Base-by-base conservation (phyloP, 2,797 vertebrate species). In the Squalus acanthias region DNA sequence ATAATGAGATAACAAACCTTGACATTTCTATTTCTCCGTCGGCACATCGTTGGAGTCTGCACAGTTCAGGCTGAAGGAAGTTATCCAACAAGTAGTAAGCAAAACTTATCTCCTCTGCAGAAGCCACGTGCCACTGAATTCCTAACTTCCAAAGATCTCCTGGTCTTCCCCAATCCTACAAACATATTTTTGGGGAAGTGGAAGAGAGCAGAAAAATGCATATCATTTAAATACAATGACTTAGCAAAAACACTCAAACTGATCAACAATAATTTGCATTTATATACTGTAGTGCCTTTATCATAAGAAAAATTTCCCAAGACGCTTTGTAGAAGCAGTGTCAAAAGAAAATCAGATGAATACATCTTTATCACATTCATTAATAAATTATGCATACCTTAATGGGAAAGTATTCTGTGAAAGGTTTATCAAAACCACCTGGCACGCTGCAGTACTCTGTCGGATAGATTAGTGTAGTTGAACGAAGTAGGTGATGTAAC, bases 381-480 rank as follows among this genome's bases (percentile, higher is more conserved):
- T 96, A 97, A 96, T 97, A 97, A 98, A 96, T 97, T 96, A 97
- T 97, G 97, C 98, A 98, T 98, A 98, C 99, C 99, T 99, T 99
- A 97, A 99, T 99, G 97, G 99, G 99, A 96, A 99, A 98, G 97
- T 99, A 99, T 97, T 99, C 98, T 96, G 98, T 98, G 96, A 98
- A 98, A 96, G 98, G 98, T 97, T 98, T 98, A 97, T 98, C 98
- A 97, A 99, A 99, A 97, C 99, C 99, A 53, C 99, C 99, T 24
- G 99, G 99, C 96, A 99, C 97, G 97, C 99, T 99, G 98, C 99
- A 99, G 98, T 99, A 99, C 97, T 99, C 99, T 72, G 98, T 99
- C 97, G 99, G 99, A 97, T 99, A 99, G 98, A 98, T 98, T 97
- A 99, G 98, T 92, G 98, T 99, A 85, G 98, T 98, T 97, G 99